phyloP scores from a whole-genome alignment of 2,888 invertebrate genomes.

The Matsumyia berberina region DNA sequence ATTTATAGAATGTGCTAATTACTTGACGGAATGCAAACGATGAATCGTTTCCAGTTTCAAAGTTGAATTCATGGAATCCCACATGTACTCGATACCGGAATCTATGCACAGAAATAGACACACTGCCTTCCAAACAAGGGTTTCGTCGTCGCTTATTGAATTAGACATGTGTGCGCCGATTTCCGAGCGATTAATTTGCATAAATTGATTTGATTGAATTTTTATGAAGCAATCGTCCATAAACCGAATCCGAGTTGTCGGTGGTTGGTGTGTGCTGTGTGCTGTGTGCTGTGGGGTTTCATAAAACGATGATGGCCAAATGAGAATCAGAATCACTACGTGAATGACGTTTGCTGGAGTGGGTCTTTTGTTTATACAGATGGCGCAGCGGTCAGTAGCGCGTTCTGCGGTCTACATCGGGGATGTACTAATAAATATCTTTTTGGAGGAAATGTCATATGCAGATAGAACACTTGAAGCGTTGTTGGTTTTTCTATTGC shows the following conservation, averaged over 20 bases:
- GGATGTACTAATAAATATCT: constrained; percentile 47
- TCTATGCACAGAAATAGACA: constrained; percentile 61
- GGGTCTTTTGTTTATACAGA: constrained; percentile 59
- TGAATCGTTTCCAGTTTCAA: constrained; percentile 59
- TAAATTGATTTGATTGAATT: constrained; percentile 85
- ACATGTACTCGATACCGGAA: constrained; percentile 55
- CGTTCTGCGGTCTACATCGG: constrained; percentile 12
- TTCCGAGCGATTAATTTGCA: constrained; percentile 83
- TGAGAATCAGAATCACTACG: constrained; percentile 34
- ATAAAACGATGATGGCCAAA: constrained; percentile 55
- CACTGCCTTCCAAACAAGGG: constrained; percentile 62
- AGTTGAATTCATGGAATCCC: constrained; percentile 66
- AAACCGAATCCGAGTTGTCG: constrained; percentile 59
- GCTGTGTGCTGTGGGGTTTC: constrained; percentile 9
- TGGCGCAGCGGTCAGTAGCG: constrained; percentile 41
- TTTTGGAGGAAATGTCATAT: constrained; percentile 48
- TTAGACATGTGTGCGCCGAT: constrained; percentile 76
- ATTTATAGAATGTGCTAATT: constrained; percentile 70
- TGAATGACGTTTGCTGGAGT: constrained; percentile 26
- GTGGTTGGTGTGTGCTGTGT: constrained; percentile 29
- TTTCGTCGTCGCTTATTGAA: constrained; percentile 68
- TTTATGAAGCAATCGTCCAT: constrained; percentile 80
- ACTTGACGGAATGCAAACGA: constrained; percentile 66
- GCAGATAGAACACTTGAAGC: constrained; percentile 45
- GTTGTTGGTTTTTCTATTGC: constrained; percentile 13